These are phyloP conservation scores for Cepphus grylle DNA, from an alignment of 2,113 vertebrate genomes.

Conservation along the genomic window DNA sequence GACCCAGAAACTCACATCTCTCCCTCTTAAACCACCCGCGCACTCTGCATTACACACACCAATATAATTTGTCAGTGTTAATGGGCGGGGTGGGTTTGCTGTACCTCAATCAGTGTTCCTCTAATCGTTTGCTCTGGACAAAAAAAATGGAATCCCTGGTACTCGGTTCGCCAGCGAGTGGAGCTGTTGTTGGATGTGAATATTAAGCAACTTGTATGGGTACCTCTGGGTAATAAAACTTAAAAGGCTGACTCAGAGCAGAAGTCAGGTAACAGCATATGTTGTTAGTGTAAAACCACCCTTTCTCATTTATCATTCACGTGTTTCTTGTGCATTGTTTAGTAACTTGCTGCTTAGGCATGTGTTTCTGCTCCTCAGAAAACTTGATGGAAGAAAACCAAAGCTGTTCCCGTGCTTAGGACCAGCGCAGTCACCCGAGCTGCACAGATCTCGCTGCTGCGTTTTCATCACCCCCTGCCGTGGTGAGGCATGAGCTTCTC, in stretches of 20 bases:
- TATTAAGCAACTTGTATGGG: neutral
- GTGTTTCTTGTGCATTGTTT: neutral
- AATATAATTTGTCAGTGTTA: neutral
- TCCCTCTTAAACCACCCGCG: neutral
- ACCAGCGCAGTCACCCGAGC: rapidly evolving
- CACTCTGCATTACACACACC: neutral
- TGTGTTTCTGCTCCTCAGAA: neutral
- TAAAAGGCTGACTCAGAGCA: neutral
- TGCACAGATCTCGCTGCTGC: neutral
- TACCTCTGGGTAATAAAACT: neutral
- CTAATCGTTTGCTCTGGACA: neutral
- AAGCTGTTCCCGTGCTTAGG: neutral
- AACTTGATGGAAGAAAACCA: neutral
- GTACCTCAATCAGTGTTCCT: neutral
- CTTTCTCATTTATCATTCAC: neutral
- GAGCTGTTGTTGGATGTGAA: neutral
- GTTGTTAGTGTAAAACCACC: neutral
- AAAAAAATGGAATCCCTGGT: neutral
- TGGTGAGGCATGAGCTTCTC: neutral
- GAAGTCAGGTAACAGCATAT: neutral
- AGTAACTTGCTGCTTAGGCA: neutral
- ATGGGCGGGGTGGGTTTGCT: neutral
- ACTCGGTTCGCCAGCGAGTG: rapidly evolving
- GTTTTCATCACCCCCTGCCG: neutral
- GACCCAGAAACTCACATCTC: neutral